Evolutionary conservation across 1,140 invertebrate genomes (phyloP).

Genomic region (Halesus radiatus): DNA sequence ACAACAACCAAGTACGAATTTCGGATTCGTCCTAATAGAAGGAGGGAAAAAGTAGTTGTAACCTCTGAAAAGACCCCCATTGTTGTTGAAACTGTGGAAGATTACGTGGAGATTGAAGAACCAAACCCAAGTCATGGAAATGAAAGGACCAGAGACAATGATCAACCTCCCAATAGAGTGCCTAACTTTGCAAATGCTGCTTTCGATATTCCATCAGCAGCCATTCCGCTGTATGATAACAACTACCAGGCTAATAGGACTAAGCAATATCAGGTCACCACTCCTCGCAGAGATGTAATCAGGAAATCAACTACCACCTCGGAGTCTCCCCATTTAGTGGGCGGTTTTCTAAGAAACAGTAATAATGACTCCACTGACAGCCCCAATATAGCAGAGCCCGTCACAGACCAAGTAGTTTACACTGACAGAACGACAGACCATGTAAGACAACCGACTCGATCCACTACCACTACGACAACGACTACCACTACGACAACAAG

Average conservation of each 20-base stretch:
- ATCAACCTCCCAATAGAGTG: background rate
- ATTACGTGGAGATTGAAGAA: constrained; percentile 2
- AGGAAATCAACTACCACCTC: constrained; percentile 26
- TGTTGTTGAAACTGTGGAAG: constrained; percentile 5
- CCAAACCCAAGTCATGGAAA: background rate
- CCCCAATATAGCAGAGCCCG: constrained; percentile 46
- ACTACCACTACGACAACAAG: constrained; percentile 55
- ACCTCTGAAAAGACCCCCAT: constrained; percentile 19
- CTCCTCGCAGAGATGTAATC: background rate
- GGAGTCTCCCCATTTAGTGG: constrained; percentile 43
- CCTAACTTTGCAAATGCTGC: constrained; percentile 30
- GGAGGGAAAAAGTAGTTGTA: background rate
- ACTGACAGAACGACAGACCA: constrained; percentile 21
- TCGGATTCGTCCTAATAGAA: background rate
- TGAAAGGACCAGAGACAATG: background rate
- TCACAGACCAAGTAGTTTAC: constrained; percentile 46
- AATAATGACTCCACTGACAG: constrained; percentile 50
- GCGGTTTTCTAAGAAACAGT: constrained; percentile 60
- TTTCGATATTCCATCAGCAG: constrained; percentile 32
- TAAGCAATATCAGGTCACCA: constrained; percentile 25
- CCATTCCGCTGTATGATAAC: constrained; percentile 34
- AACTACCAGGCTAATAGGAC: constrained; percentile 21
- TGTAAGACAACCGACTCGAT: constrained; percentile 49
- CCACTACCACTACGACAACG: constrained; percentile 51
- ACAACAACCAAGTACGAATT: constrained; percentile 28